A percentile compares a stretch with the other conserved stretches of the same genome.
Conservation (phyloP, 2,797 vertebrate genomes). For the Enoplosus armatus region DNA sequence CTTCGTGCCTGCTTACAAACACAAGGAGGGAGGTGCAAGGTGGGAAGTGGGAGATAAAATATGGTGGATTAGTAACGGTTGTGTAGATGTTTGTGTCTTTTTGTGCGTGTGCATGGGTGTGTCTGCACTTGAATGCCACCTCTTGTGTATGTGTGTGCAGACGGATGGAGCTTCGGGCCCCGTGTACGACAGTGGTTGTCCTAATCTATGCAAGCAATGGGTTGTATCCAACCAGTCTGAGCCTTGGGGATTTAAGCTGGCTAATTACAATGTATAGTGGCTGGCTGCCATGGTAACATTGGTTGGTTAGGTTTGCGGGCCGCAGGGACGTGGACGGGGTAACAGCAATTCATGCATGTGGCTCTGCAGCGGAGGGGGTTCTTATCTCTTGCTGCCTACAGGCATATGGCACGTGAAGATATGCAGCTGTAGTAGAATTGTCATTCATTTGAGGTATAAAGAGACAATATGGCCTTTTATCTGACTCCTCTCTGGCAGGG, state of each 20-base stretch:
- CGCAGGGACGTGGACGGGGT: slow-evolving; percentile 10
- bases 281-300: slow-evolving; percentile 78
- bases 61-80: not conserved
- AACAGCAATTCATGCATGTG: slow-evolving; percentile 49
- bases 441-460: slow-evolving; percentile 58
- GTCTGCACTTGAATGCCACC: slow-evolving; percentile 50
- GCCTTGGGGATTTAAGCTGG: slow-evolving; percentile 68
- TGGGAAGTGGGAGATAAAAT: slow-evolving; percentile 20
- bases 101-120: slow-evolving; percentile 24
- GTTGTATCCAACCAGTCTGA: slow-evolving; percentile 50
- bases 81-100: slow-evolving; percentile 4
- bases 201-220: slow-evolving; percentile 67
- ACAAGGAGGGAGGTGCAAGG: not conserved
- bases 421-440: slow-evolving; percentile 61
- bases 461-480: slow-evolving; percentile 50
- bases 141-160: slow-evolving; percentile 17
- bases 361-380: slow-evolving; percentile 32
- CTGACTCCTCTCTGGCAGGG: slow-evolving; percentile 21
- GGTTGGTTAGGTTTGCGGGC: slow-evolving; percentile 50
- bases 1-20: slow-evolving; percentile 38
- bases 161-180: slow-evolving; percentile 11
- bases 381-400: slow-evolving; percentile 74
- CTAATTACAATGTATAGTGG: slow-evolving; percentile 82
- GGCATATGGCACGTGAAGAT: slow-evolving; percentile 74
- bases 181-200: slow-evolving; percentile 13